These are phyloP conservation scores for Catostomus latipinnis DNA, from an alignment of 2,797 vertebrate genomes.

Conservation along the genomic window DNA sequence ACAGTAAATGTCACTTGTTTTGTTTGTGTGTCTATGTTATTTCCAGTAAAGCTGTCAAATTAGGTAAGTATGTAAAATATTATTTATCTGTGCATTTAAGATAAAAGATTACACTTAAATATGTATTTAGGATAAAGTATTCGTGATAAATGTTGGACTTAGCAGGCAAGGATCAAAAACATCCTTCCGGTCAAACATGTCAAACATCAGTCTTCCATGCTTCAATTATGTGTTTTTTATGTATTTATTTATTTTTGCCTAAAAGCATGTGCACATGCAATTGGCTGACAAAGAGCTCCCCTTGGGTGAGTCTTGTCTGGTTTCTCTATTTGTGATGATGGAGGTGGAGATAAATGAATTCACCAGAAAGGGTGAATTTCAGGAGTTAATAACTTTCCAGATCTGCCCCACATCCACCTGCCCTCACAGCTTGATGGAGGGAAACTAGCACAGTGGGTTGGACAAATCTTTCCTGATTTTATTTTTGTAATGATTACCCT, in stretches of 20 bases:
- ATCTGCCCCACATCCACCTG: slow-evolving; percentile 69
- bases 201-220: slow-evolving; percentile 59
- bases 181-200: slow-evolving; percentile 50
- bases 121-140: no score
- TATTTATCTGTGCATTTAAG: no score
- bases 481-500: no score
- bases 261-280: slow-evolving; percentile 51
- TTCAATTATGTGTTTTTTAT: slow-evolving; percentile 19
- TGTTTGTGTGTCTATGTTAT: no score
- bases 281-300: slow-evolving; percentile 50
- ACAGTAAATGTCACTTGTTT: no score
- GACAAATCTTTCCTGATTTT: slow-evolving; percentile 8
- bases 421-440: slow-evolving; percentile 52
- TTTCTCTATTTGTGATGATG: slow-evolving; percentile 67
- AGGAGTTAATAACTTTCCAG: slow-evolving; percentile 74
- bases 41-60: no score
- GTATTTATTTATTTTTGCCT: neutral
- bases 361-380: slow-evolving; percentile 69
- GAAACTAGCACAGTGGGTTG: slow-evolving; percentile 6
- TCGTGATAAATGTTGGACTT: neutral
- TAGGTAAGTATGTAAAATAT: no score
- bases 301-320: slow-evolving; percentile 48
- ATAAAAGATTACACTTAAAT: no score
- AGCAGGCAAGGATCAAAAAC: neutral
- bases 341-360: slow-evolving; percentile 71